A percentile compares a stretch with the other conserved stretches of the same genome.
Evolutionary conservation across 2,797 vertebrate genomes (phyloP).

Genomic region (Amblyopsis hoosieri): DNA sequence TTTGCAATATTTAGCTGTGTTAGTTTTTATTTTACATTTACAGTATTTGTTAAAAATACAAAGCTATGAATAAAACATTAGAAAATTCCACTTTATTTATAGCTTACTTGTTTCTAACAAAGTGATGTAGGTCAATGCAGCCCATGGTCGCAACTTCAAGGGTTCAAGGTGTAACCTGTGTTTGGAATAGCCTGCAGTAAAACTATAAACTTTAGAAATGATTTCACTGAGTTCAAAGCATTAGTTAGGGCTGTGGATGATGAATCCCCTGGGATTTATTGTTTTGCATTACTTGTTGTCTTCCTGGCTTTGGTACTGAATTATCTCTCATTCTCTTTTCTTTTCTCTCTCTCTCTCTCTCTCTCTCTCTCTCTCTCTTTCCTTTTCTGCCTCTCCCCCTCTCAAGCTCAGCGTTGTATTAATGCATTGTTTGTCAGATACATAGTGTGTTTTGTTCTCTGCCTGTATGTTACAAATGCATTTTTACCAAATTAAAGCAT

Average conservation of each 20-base stretch:
- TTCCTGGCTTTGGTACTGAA: conserved; percentile 43
- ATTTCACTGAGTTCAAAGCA: conserved; percentile 63
- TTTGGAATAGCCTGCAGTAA: conserved; percentile 46
- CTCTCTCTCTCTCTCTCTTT: conserved; percentile 21
- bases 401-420: conserved; percentile 57
- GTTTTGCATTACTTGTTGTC: conserved; percentile 67
- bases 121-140: conserved; percentile 20
- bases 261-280: conserved; percentile 60
- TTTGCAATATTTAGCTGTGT: too few relatives aligned
- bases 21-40: too few relatives aligned
- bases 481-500: conserved; percentile 34
- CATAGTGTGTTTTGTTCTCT: conserved; percentile 47
- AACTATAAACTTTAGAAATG: conserved; percentile 53
- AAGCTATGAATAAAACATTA: not conserved
- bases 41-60: not conserved
- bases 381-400: too few relatives aligned
- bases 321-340: conserved; percentile 26
- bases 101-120: conserved; percentile 32
- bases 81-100: conserved; percentile 35
- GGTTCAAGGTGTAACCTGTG: conserved; percentile 32
- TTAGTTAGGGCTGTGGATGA: conserved; percentile 38
- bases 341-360: conserved; percentile 18
- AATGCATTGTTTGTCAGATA: conserved; percentile 56
- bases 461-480: conserved; percentile 36
- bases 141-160: conserved; percentile 36